Conservation (phyloP, 2,113 vertebrate genomes). For the Otocyon megalotis region DNA sequence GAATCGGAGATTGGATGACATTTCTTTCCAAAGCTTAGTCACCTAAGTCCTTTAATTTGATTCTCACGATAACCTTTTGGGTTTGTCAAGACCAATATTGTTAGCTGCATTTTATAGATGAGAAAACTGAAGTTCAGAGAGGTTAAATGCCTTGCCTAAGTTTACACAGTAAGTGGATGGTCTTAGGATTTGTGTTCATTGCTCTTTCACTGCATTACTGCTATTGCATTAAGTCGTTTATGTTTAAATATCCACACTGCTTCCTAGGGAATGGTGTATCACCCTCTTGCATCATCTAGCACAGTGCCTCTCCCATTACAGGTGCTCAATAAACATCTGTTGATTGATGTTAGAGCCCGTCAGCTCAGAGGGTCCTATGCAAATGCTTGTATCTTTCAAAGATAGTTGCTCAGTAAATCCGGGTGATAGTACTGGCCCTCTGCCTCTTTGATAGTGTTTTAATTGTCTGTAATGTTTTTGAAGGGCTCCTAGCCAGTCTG, state of each 20-base stretch:
- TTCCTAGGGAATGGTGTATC: neutral
- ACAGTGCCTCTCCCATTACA: neutral
- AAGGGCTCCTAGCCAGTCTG: neutral
- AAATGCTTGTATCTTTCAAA: constrained; percentile 21
- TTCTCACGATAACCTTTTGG: neutral
- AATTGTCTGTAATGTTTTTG: constrained; percentile 22
- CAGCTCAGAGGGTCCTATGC: neutral
- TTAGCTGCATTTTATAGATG: constrained; percentile 33
- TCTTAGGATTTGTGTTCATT: constrained; percentile 3
- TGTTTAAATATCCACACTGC: constrained; percentile 10
- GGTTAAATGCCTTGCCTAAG: constrained; percentile 19
- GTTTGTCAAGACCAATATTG: neutral
- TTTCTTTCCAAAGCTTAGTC: constrained; percentile 36
- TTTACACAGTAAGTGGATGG: constrained; percentile 20
- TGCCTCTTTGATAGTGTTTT: constrained; percentile 8
- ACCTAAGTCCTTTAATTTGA: constrained; percentile 31
- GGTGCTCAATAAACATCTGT: neutral
- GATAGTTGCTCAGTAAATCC: constrained; percentile 9
- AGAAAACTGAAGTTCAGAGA: constrained; percentile 49
- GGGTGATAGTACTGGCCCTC: neutral
- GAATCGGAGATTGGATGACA: neutral
- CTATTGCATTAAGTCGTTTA: neutral
- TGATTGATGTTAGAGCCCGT: neutral
- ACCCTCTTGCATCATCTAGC: neutral
- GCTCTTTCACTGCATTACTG: neutral